Percentiles rank a stretch among this genome's conserved stretches.
Conservation (phyloP, 2,797 vertebrate genomes). For the Lagocephalus sceleratus region DNA sequence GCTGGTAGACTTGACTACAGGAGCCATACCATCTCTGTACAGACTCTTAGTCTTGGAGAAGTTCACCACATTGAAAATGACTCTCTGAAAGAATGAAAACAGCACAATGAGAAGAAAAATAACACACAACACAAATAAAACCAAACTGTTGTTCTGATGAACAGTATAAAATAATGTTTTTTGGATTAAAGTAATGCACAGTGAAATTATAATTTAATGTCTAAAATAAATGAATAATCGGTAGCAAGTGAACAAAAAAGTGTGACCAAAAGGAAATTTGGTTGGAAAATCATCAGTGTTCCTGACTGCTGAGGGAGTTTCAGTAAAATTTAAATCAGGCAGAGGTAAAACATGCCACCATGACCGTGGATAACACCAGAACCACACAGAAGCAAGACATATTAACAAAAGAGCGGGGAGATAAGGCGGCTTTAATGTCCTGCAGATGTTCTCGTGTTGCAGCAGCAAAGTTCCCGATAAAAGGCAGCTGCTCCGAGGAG, state of each 20-base stretch:
- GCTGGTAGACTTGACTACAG: conserved; percentile 95
- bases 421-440: conserved; percentile 57
- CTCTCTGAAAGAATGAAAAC: conserved; percentile 82
- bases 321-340: too few species aligned
- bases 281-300: too few species aligned
- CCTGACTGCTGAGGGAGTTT: too few species aligned
- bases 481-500: conserved; percentile 54
- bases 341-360: conserved; percentile 5
- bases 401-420: conserved; percentile 45
- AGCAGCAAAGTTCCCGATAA: conserved; percentile 57
- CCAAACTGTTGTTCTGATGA: neutral
- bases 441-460: conserved; percentile 61
- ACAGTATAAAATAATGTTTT: too few species aligned
- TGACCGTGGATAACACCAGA: conserved; percentile 9
- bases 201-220: too few species aligned
- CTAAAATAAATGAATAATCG: too few species aligned
- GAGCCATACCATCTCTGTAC: conserved; percentile 97
- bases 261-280: too few species aligned
- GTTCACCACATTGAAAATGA: conserved; percentile 98
- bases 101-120: neutral
- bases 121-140: neutral
- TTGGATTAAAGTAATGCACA: too few species aligned
- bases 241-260: too few species aligned
- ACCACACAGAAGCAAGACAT: conserved; percentile 27
- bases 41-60: conserved; percentile 99